Evolutionary conservation across 2,113 vertebrate genomes (phyloP).

Genomic region (Pipa parva): DNA sequence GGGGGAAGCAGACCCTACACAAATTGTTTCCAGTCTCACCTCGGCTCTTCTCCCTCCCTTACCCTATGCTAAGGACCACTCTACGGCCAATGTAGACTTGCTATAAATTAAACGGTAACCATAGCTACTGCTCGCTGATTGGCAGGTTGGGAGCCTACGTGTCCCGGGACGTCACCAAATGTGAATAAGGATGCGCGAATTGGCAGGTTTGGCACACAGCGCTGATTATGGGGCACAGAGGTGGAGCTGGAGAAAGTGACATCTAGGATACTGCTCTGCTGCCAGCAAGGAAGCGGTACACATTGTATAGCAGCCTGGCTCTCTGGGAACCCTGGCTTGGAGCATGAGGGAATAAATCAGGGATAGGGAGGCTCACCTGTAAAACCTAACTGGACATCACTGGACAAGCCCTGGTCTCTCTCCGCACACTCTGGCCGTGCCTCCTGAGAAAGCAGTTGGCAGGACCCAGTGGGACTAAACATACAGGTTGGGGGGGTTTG

Average conservation of each 20-base stretch:
- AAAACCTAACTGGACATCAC: neutral
- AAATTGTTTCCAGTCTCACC: no score
- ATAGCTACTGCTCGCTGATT: constrained; percentile 79
- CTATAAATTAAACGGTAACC: constrained; percentile 88
- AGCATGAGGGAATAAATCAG: constrained; percentile 4
- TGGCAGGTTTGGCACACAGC: constrained; percentile 79
- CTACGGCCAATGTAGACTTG: constrained; percentile 78
- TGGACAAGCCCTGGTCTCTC: neutral
- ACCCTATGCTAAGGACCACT: constrained; percentile 64
- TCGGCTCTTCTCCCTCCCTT: constrained; percentile 70
- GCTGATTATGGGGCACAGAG: constrained; percentile 81
- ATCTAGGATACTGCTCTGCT: constrained; percentile 43
- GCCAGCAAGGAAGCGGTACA: constrained; percentile 5
- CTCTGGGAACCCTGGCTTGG: neutral
- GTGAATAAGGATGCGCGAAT: constrained; percentile 86
- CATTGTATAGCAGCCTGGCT: neutral
- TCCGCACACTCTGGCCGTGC: neutral
- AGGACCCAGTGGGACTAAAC: neutral
- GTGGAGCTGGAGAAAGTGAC: constrained; percentile 75
- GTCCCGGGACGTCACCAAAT: constrained; percentile 77
- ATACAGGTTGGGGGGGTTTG: constrained; percentile 12
- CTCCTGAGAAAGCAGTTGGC: neutral
- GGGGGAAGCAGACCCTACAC: no score
- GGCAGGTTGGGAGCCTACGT: constrained; percentile 67
- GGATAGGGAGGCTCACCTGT: neutral